Percentiles rank a stretch among this genome's conserved stretches.
phyloP scores from a whole-genome alignment of 1,140 invertebrate species.

The Arctopsyche grandis region DNA sequence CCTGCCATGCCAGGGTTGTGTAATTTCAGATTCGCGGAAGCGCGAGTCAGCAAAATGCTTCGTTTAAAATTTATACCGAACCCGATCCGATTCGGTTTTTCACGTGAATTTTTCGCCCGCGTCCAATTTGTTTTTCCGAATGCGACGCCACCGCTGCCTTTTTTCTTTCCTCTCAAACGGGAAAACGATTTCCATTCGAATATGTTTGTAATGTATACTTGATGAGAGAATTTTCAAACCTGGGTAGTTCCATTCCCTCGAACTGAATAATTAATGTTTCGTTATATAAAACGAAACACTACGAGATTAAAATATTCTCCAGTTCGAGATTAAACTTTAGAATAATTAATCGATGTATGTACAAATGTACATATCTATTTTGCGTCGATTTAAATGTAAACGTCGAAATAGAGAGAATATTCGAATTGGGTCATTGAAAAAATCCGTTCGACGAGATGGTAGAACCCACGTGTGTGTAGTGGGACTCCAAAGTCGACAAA shows the following conservation, averaged over 20 bases:
- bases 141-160: slow-evolving; percentile 13
- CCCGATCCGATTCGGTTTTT: slow-evolving; percentile 37
- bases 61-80: slow-evolving; percentile 41
- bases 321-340: too few species aligned
- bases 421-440: slow-evolving; percentile 5
- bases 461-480: not conserved
- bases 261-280: slow-evolving; percentile 25
- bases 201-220: slow-evolving; percentile 38
- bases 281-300: not conserved
- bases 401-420: not conserved
- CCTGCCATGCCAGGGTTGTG: slow-evolving; percentile 1
- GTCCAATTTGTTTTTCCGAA: slow-evolving; percentile 39
- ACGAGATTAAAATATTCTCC: not conserved
- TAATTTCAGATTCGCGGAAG: slow-evolving; percentile 31
- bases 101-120: slow-evolving; percentile 25
- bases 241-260: not conserved
- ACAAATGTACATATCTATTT: too few species aligned
- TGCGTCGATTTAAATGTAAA: too few species aligned
- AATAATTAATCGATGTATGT: too few species aligned
- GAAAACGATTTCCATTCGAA: slow-evolving; percentile 30
- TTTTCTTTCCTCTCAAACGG: not conserved
- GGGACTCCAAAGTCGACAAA: slow-evolving; percentile 29
- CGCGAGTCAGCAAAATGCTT: slow-evolving; percentile 33
- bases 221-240: slow-evolving; percentile 32
- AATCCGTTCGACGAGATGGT: not conserved